Conservation (phyloP, 2,797 vertebrate species). For the Tamandua tetradactyla region DNA sequence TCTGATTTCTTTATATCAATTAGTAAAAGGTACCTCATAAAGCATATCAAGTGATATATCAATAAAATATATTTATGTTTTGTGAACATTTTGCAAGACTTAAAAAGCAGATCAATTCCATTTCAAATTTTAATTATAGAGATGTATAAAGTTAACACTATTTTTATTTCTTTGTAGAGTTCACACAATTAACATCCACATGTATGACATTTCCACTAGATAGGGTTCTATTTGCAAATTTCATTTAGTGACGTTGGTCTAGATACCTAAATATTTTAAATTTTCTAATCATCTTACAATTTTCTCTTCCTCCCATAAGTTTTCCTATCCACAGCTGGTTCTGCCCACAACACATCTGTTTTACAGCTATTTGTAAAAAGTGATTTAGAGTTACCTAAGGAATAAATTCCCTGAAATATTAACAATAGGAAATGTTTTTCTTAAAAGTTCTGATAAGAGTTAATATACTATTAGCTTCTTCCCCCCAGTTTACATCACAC, state of each 20-base stretch:
- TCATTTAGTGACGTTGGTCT: neutral
- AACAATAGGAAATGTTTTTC: neutral
- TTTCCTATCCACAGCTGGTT: neutral
- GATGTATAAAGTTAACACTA: neutral
- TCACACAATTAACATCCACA: neutral
- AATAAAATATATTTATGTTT: neutral
- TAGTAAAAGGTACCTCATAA: neutral
- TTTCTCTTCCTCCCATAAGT: neutral
- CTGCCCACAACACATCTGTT: neutral
- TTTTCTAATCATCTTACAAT: neutral
- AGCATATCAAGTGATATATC: neutral
- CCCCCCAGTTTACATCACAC: neutral
- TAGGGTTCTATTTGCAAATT: neutral
- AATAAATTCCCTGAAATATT: neutral
- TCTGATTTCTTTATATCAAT: neutral
- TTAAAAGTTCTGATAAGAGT: neutral
- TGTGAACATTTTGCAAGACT: neutral
- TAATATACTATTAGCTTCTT: neutral
- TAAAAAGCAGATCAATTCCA: neutral
- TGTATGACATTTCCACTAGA: neutral
- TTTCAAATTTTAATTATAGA: conserved; percentile 26
- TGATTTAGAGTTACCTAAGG: neutral
- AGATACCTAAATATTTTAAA: conserved; percentile 11
- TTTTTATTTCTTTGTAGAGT: neutral
- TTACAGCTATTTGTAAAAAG: neutral